Conservation (phyloP, 2,888 invertebrate genomes). For the Exephanes ischioxanthus region DNA sequence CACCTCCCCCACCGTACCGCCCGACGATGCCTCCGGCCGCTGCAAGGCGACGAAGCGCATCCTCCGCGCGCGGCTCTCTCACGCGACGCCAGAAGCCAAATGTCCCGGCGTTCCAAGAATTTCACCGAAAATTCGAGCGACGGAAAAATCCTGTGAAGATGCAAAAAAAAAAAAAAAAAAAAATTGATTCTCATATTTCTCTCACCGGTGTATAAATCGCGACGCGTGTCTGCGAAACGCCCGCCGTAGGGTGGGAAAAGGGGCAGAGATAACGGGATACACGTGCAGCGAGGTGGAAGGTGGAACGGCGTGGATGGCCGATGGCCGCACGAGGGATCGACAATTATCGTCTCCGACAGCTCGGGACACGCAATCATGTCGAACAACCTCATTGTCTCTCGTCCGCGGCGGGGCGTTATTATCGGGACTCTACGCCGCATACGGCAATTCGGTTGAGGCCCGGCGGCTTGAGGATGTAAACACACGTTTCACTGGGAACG, state of each 20-base stretch:
- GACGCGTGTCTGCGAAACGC: slow-evolving; percentile 10
- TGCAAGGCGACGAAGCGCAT: slow-evolving; percentile 60
- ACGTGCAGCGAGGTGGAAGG: slow-evolving; percentile 32
- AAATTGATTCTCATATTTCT: slow-evolving; percentile 10
- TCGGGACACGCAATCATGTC: slow-evolving; percentile 67
- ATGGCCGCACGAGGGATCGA: slow-evolving; percentile 50
- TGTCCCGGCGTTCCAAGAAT: slow-evolving; percentile 29
- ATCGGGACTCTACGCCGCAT: slow-evolving; percentile 24
- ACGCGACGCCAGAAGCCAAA: slow-evolving; percentile 32
- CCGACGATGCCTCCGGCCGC: not conserved
- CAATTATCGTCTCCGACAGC: slow-evolving; percentile 67
- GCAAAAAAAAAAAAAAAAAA: not conserved
- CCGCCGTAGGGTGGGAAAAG: not conserved
- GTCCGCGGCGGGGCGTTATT: slow-evolving; percentile 60
- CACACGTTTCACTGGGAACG: not conserved
- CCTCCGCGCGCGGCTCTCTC: slow-evolving; percentile 8
- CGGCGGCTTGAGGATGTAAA: not conserved
- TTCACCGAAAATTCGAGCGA: slow-evolving; percentile 50
- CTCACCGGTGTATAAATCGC: slow-evolving; percentile 17
- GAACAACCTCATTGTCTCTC: slow-evolving; percentile 72
- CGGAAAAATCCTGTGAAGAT: slow-evolving; percentile 23
- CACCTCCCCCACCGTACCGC: not conserved
- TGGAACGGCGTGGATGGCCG: slow-evolving; percentile 15
- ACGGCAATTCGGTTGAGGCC: not conserved
- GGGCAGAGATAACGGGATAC: slow-evolving; percentile 21